Base-by-base conservation (phyloP, 2,888 invertebrate genomes). In the Tanypteryx hageni region DNA sequence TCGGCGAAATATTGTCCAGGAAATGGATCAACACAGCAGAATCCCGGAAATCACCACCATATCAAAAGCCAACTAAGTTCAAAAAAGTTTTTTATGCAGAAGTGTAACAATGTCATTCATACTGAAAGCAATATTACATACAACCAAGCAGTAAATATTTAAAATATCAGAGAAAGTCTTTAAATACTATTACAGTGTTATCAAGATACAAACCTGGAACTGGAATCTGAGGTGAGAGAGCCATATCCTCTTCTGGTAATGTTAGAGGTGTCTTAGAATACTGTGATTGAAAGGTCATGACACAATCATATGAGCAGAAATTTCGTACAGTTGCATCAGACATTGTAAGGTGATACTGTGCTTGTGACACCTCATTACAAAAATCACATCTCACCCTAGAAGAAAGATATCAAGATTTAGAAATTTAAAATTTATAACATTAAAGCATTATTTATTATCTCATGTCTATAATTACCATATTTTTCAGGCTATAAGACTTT, bases 321-420 rank as follows among this genome's bases (percentile, higher is more conserved):
- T 98, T 98, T 85, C 98, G 95, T 93, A 98, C 97, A 3, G 98
- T 97, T 5, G 97, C 97, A 94, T 98, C 98, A 0, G 98, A 98
- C 98, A 98, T 98, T 3, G 98, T 98, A 93, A 98, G 95, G 94
- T 98, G 98, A 94, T 98, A 98, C 94, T 97, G 97, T 0, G 98
- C 97, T 93, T 97, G 96, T 0, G 96, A 96, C 18, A 96, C 96
- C 92, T 96, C 96, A 93, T 96, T 96, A 94, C 98, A 98, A 95
- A 97, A 96, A 94, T 98, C 97, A 94, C 98, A 98, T 94, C 97
- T 96, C 91, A 96, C 96, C 94, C 97, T 96, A 95, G 95, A 95
- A 93, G 57, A 92, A 92, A 84, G 31, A 83, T 81, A 92, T n/a
- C 61, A 27, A n/a, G 27, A 11, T 82, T 16, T 68, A n/a, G 68